Base-by-base conservation (phyloP, 2,888 invertebrate species). In the Papilio gigon region DNA sequence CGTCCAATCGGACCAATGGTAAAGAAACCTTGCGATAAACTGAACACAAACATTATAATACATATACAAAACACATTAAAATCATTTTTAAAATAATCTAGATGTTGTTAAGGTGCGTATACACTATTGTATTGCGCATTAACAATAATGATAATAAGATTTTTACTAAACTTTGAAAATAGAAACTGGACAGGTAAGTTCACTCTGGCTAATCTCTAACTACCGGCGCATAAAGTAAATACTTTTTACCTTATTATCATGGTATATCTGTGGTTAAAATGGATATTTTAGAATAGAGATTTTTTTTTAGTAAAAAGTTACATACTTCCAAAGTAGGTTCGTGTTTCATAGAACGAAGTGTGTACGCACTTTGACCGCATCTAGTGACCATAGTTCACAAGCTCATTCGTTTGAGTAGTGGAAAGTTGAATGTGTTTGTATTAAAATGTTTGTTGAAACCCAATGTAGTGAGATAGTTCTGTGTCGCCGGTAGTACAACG, bases 401-500 rank as follows among this genome's bases (percentile, higher is more conserved):
- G n/a, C 37, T 40, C 37, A n/a, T 40, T 40, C 4, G 4, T 40
- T 40, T 40, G 14, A n/a, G n/a, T n/a, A 44, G 9, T 44, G 44
- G 20, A 44, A 44, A 44, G 11, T 44, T 20, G 4, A 9, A 11
- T 12, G n/a, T 9, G 35, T 53, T n/a, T 53, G 27, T 53, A 35
- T 59, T 35, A 35, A 59, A 35, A 59, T 59, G 50, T 64, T 47
- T 58, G 33, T 47, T 4, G 22, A 64, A 62, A 63, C 66, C 63
- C 33, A 60, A 67, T 50, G 60, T 56, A 62, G 64, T 66, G 35
- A 62, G 44, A 70, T 62, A 65, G 30, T 56, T 59, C 37, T 62
- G 37, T 40, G 53, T 68, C 65, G 68, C 53, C 59, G 12, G 30
- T 65, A 68, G 65, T 68, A 65, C 68, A 65, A 68, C 17, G 22